Conservation (phyloP, 1,140 invertebrate genomes). For the Rhyzopertha dominica region DNA sequence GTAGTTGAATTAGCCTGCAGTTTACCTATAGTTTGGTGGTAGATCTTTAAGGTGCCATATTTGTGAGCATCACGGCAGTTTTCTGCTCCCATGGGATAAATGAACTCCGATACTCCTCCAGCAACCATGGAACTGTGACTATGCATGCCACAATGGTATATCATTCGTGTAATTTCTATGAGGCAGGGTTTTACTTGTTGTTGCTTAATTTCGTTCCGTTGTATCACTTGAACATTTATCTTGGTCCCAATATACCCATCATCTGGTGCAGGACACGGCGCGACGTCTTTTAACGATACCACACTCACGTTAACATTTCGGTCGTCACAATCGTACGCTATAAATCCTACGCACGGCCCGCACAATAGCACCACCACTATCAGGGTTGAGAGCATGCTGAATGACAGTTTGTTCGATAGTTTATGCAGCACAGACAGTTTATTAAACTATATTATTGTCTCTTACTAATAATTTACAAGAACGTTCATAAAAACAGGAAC, state of each 20-base stretch:
- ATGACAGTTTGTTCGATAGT: too few species aligned
- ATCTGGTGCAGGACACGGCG: conserved; percentile 5
- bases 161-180: conserved; percentile 16
- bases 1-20: conserved; percentile 5
- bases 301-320: too few species aligned
- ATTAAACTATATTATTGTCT: too few species aligned
- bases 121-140: conserved; percentile 14
- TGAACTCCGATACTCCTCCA: conserved; percentile 3
- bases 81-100: conserved; percentile 2
- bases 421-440: too few species aligned
- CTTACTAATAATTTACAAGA: too few species aligned
- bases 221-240: background rate
- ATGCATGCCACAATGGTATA: conserved; percentile 18
- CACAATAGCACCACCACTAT: too few species aligned
- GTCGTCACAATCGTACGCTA: too few species aligned
- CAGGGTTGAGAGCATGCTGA: too few species aligned
- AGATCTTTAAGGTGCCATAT: conserved; percentile 11
- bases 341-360: too few species aligned
- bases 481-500: too few species aligned
- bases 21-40: conserved; percentile 2
- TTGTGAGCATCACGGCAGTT: conserved; percentile 5
- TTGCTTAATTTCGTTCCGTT: conserved; percentile 3
- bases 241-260: background rate
- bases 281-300: conserved; percentile 8
- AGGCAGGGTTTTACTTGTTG: conserved; percentile 12